Base-by-base conservation (phyloP, 2,113 vertebrate species). In the Mirza zaza region DNA sequence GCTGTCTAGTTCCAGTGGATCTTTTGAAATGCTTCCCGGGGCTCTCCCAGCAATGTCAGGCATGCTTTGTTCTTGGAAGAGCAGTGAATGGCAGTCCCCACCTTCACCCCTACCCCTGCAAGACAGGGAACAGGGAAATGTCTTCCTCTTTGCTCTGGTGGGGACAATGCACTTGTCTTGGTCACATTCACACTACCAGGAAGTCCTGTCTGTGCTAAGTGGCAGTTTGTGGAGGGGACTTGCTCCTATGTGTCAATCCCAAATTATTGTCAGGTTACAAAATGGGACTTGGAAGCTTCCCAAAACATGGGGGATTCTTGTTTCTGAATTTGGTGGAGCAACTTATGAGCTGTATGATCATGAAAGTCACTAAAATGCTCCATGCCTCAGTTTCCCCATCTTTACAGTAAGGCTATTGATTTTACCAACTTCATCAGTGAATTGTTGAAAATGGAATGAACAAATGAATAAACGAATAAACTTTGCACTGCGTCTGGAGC, bases 1-100 rank as follows among this genome's bases (percentile, higher is more conserved):
- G 87, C 88, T 97, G 95, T 94, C 93, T 94, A 93, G 68, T 98
- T 98, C 96, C 95, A 94, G 61, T 59, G 91, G 85, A 94, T 96
- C 96, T 87, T 94, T 90, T 96, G 97, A 92, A 97, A 91, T 48
- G 90, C 87, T 92, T 95, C 71, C 55, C 6, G 50, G 76, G 96
- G 50, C 91, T 85, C 71, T 83, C 59, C 36, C 79, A 6, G 23
- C 87, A 90, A 75, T 79, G 82, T 91, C 67, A 85, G 94, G 55
- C 85, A 0, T 4, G 61, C 79, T 97, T 97, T 96, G 86, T 97
- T 96, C 94, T 94, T 32, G 0, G 80, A 90, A n/a, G 27, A 57
- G 29, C 57, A 10, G 55, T 65, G 91, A 82, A 5, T 25, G 90
- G n/a, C 76, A 65, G 67, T 34, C 79, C 42, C 93, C 45, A 81